Evolutionary conservation across 2,113 vertebrate species (phyloP).

Genomic region (Synodontis membranacea): DNA sequence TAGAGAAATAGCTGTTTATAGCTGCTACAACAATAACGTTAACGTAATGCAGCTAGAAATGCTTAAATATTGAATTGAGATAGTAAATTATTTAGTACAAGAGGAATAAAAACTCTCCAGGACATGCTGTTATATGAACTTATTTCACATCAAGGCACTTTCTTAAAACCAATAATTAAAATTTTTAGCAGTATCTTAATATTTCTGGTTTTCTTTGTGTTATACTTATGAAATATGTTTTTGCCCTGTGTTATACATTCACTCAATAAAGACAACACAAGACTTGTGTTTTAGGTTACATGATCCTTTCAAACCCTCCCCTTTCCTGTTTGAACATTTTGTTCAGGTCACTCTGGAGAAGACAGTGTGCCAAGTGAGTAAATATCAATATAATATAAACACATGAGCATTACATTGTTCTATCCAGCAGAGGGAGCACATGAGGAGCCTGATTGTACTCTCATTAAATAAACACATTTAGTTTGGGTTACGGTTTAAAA

Average conservation of each 20-base stretch:
- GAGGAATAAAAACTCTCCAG: background rate
- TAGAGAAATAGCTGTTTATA: background rate
- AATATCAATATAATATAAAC: background rate
- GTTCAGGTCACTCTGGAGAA: background rate
- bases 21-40: too few species aligned
- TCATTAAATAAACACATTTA: background rate
- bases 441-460: background rate
- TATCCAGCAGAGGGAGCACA: constrained; percentile 5
- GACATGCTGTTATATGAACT: background rate
- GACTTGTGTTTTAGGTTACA: background rate
- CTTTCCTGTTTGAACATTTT: background rate
- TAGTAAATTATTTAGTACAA: background rate
- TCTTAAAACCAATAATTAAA: background rate
- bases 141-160: background rate
- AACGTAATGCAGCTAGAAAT: too few species aligned
- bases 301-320: background rate
- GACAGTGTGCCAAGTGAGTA: background rate
- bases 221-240: background rate
- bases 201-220: background rate
- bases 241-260: background rate
- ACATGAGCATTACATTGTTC: too few species aligned
- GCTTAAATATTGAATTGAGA: background rate
- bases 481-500: background rate
- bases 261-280: background rate
- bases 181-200: too few species aligned